These are phyloP conservation scores for Progne subis DNA, from an alignment of 2,113 vertebrate genomes.

Conservation along the genomic window DNA sequence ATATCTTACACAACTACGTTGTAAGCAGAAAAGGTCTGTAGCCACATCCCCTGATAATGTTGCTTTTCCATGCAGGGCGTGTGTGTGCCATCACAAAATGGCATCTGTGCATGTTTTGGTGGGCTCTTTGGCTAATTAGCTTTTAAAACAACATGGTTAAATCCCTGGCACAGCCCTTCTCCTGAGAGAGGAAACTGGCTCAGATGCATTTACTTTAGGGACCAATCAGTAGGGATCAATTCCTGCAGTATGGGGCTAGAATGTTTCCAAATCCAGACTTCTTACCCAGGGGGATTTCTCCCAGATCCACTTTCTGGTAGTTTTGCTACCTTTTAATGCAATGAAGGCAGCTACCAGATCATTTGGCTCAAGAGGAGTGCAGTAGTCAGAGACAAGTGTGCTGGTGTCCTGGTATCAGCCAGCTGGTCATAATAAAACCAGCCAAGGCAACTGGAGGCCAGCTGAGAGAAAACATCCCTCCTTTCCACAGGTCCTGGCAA, in stretches of 20 bases:
- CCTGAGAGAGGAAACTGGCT: neutral
- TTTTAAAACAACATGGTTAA: neutral
- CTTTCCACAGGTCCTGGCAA: neutral
- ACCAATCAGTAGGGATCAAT: neutral
- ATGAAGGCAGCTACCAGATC: neutral
- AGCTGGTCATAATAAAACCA: neutral
- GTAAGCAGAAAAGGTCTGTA: neutral
- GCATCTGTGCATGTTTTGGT: neutral
- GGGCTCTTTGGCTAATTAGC: neutral
- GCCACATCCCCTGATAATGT: neutral
- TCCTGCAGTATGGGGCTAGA: neutral
- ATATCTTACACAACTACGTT: neutral
- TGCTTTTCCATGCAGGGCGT: neutral
- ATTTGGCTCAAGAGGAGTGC: neutral
- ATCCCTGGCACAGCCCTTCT: neutral
- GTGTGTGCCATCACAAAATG: neutral
- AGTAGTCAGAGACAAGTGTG: neutral
- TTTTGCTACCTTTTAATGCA: neutral
- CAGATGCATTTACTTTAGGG: neutral
- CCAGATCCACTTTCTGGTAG: neutral
- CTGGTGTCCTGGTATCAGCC: neutral
- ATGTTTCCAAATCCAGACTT: neutral
- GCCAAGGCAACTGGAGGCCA: neutral
- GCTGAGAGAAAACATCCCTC: neutral
- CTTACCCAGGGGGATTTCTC: neutral